These are phyloP conservation scores for Dasysyrphus albostriatus DNA, from an alignment of 2,888 invertebrate species.

Conservation along the genomic window DNA sequence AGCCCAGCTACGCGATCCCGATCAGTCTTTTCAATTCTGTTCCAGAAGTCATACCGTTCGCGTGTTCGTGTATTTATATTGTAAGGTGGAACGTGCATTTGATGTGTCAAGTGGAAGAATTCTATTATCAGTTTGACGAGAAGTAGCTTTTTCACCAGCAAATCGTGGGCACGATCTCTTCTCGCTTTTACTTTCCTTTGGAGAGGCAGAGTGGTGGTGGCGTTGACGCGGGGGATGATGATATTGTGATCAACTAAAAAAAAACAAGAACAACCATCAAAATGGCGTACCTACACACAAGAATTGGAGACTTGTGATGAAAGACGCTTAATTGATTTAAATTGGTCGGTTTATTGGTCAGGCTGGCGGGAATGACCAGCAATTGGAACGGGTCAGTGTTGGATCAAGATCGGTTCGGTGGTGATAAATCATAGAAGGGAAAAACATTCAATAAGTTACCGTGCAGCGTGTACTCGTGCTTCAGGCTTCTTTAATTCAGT, in stretches of 20 bases:
- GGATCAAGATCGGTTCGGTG: constrained; percentile 20
- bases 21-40: constrained; percentile 56
- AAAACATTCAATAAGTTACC: constrained; percentile 26
- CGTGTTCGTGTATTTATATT: background rate
- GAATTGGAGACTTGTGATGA: constrained; percentile 45
- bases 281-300: constrained; percentile 29
- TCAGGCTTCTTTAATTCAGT: constrained; percentile 14
- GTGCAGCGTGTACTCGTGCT: constrained; percentile 28
- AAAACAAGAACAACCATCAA: background rate
- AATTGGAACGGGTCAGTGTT: constrained; percentile 53
- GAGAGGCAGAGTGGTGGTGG: background rate
- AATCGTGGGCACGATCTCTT: constrained; percentile 47
- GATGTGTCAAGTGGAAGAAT: constrained; percentile 39
- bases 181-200: constrained; percentile 40
- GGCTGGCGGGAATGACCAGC: constrained; percentile 47
- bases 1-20: constrained; percentile 33
- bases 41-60: constrained; percentile 39
- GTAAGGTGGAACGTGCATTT: constrained; percentile 40
- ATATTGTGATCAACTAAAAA: constrained; percentile 22
- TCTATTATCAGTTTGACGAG: constrained; percentile 40
- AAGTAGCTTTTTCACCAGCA: constrained; percentile 18
- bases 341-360: constrained; percentile 61
- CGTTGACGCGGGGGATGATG: constrained; percentile 10
- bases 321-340: constrained; percentile 73
- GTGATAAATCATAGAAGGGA: constrained; percentile 26